Base-by-base conservation (phyloP, 53 echinoderm and acorn worm species). In the Luidia sarsii region DNA sequence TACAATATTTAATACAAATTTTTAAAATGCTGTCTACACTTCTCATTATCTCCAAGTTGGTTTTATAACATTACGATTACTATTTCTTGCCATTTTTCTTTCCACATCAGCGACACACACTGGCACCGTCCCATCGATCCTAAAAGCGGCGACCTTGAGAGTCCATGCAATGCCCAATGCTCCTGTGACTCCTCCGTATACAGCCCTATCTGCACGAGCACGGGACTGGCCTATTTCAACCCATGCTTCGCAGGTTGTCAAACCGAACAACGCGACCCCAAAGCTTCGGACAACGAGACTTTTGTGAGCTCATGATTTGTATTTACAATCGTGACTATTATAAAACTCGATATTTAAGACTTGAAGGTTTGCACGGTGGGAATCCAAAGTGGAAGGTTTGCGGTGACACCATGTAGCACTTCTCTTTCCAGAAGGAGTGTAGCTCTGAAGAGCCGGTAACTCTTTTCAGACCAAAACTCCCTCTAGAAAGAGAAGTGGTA, bases 221-320 rank as follows among this genome's bases (percentile, higher is more conserved):
- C 36, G 0, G 59, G 25, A 7, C 32, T 75, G 34, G 7, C 59
- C 15, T 75, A 57, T 39, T 75, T 54, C 75, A 75, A 25, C 57
- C 75, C 75, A 3, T 75, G 75, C 27, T 56, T 36, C 15, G 75
- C 75, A 2, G 75, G 75, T 6, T 75, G 75, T 24, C 1, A 33
- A 13, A 8, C 11, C 10, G 7, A 66, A 41, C 6, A 41, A 41
- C 6, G 6, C 41, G 41, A 7, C 41, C 11, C 41, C 6, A 21
- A 0, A 21, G 4, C 45, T n/a, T n/a, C n/a, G n/a, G n/a, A n/a
- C n/a, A n/a, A n/a, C n/a, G n/a, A n/a, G n/a, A n/a, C n/a, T n/a
- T n/a, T n/a, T n/a, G n/a, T n/a, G n/a, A n/a, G n/a, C n/a, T n/a
- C n/a, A n/a, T n/a, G n/a, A n/a, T n/a, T n/a, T n/a, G n/a, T n/a